Evolutionary conservation across 2,797 vertebrate species (phyloP), one percentile per base, ranked within the genome.

Genomic region (Euphonia xanthogaster): DNA sequence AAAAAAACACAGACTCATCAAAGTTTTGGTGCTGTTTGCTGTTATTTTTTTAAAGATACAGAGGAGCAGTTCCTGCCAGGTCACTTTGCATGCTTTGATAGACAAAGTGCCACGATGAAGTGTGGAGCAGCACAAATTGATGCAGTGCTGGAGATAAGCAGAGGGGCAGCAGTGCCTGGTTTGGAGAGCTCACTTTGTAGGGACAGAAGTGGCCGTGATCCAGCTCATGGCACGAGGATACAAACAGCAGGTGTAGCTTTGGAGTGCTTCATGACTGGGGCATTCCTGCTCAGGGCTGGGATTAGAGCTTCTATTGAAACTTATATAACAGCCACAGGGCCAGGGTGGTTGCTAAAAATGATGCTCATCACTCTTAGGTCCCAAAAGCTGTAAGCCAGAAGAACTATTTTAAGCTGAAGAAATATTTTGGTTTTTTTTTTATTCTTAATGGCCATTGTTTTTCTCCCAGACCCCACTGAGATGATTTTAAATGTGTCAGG

Each of bases 341-440:
- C 74, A 31, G 84, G 94, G 92, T 86, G 91, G 92, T 66, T 96
- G 68, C 95, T 96, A 96, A 96, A 96, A 96, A 96, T 57, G 65
- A 65, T 40, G 25, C 51, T 89, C 31, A 9, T 80, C 0, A 0
- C 72, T 95, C 40, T 90, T 81, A 48, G 15, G 22, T 90, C 86
- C 81, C 82, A 27, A 51, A 89, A 88, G 81, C 78, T 93, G 66
- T 62, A 92, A 90, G 37, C 83, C 82, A 91, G 70, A 79, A 42
- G 37, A 75, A 57, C 35, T 86, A 27, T 47, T 87, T 85, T 44
- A 58, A 86, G 53, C 42, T 80, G 47, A 65, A 87, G 71, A 73
- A 72, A 13, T 57, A 4, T 21, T 48, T 35, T 40, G 22, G 4
- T 1, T 16, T 1, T 22, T 62, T 20, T 47, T 39, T 66, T 3